Evolutionary conservation across 2,113 vertebrate genomes (phyloP).

Genomic region (Loxodonta africana): DNA sequence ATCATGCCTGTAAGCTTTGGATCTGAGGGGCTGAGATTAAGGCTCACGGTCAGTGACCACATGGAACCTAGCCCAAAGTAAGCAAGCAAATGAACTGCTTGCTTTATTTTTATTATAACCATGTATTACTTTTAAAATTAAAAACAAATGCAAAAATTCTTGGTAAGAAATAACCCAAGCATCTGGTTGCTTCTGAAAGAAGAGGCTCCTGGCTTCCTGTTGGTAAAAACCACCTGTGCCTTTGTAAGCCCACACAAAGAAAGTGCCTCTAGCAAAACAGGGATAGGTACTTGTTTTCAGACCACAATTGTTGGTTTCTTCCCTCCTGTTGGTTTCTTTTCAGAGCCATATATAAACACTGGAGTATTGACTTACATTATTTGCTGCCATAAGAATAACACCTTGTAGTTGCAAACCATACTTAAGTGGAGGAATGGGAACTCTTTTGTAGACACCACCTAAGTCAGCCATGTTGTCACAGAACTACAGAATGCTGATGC

Average conservation of each 20-base stretch:
- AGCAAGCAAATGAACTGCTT: background rate
- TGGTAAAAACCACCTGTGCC: background rate
- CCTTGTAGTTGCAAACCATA: slow-evolving; percentile 59
- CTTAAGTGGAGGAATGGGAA: background rate
- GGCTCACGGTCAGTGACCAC: background rate
- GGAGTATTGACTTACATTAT: slow-evolving; percentile 56
- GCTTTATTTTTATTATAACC: slow-evolving; percentile 2
- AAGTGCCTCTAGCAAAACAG: slow-evolving; percentile 39
- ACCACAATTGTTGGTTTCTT: slow-evolving; percentile 68
- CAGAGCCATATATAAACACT: slow-evolving; percentile 56
- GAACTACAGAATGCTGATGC: background rate
- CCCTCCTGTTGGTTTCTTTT: slow-evolving; percentile 44
- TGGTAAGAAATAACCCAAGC: slow-evolving; percentile 1
- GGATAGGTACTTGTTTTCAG: slow-evolving; percentile 60
- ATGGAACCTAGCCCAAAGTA: background rate
- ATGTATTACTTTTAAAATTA: slow-evolving; percentile 17
- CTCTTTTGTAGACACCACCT: background rate
- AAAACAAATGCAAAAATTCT: background rate
- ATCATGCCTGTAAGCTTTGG: background rate
- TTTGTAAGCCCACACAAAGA: slow-evolving; percentile 62
- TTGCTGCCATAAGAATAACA: slow-evolving; percentile 62
- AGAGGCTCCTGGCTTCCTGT: slow-evolving; percentile 39
- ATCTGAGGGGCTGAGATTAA: background rate
- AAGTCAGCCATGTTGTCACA: background rate
- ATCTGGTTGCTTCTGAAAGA: background rate